Conservation (phyloP, 2,797 vertebrate species). For the Limosa lapponica region DNA sequence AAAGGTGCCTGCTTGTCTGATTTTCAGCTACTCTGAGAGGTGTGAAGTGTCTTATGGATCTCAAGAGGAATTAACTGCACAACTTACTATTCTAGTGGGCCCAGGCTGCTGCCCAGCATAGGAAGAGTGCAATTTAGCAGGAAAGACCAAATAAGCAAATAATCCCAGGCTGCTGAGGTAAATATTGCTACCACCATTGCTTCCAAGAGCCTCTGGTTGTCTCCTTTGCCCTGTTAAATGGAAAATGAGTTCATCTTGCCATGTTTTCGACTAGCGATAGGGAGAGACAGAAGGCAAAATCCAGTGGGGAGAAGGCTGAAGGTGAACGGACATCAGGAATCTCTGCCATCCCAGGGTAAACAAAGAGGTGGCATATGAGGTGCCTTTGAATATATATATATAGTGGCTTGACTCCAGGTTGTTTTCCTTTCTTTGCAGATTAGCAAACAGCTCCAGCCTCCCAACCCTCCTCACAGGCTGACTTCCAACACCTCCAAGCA, state of each 20-base stretch:
- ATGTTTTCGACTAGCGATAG: not conserved
- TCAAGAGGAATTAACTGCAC: slow-evolving; percentile 21
- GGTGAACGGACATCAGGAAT: not conserved
- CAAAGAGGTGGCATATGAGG: not conserved
- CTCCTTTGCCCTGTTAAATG: not conserved
- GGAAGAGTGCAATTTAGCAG: not conserved
- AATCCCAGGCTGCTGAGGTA: not conserved
- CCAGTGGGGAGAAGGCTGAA: not conserved
- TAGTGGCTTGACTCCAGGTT: not conserved
- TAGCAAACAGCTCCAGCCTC: not conserved
- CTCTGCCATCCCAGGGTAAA: not conserved
- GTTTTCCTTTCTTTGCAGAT: not conserved
- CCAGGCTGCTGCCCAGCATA: not conserved
- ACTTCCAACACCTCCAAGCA: not conserved
- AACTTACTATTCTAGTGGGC: not conserved
- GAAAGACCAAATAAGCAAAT: slow-evolving; percentile 26
- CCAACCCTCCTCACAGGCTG: not conserved
- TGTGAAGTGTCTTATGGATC: slow-evolving; percentile 24
- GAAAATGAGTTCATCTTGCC: not conserved
- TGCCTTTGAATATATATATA: not conserved
- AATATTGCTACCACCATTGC: not conserved
- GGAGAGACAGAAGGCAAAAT: slow-evolving; percentile 9
- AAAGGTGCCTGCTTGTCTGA: slow-evolving; percentile 16
- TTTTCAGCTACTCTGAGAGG: slow-evolving; percentile 26
- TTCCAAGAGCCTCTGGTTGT: not conserved